Percentiles rank a stretch among this genome's conserved stretches.
Evolutionary conservation across 1,140 invertebrate genomes (phyloP).

Genomic region (Monomorium pharaonis): DNA sequence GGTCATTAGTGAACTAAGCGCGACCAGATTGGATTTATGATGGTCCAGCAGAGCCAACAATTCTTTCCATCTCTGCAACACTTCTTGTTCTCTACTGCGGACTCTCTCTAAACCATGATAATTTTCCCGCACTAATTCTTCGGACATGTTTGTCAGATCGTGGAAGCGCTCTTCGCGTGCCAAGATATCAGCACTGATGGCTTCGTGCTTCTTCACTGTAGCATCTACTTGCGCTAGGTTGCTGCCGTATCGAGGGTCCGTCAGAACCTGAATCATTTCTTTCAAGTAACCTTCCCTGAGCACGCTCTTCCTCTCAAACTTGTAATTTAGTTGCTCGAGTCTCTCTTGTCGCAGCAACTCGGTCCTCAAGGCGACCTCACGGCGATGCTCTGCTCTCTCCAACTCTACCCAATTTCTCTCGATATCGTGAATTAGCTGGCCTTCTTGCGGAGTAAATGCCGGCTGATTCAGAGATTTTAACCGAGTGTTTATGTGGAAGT

Average conservation of each 20-base stretch:
- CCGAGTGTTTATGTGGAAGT: slow-evolving; percentile 98
- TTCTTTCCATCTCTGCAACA: slow-evolving; percentile 94
- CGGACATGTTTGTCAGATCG: slow-evolving; percentile 95
- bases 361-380: slow-evolving; percentile 96
- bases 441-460: slow-evolving; percentile 95
- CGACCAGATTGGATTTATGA: slow-evolving; percentile 93
- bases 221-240: slow-evolving; percentile 98
- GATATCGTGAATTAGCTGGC: slow-evolving; percentile 95
- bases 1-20: slow-evolving; percentile 92
- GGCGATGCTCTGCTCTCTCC: slow-evolving; percentile 97
- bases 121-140: slow-evolving; percentile 95
- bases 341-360: slow-evolving; percentile 97
- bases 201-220: slow-evolving; percentile 99
- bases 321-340: slow-evolving; percentile 97
- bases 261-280: slow-evolving; percentile 98
- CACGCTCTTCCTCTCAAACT: slow-evolving; percentile 97
- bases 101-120: slow-evolving; percentile 96
- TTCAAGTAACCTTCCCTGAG: slow-evolving; percentile 97
- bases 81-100: slow-evolving; percentile 92
- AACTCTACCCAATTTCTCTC: slow-evolving; percentile 96
- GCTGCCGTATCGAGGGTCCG: slow-evolving; percentile 95
- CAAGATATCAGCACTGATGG: slow-evolving; percentile 98
- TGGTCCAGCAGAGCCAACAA: slow-evolving; percentile 94
- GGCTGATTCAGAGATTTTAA: slow-evolving; percentile 97
- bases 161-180: slow-evolving; percentile 97